These are phyloP conservation scores for Anthonomus grandis DNA, from an alignment of 1,140 invertebrate species.

Conservation along the genomic window DNA sequence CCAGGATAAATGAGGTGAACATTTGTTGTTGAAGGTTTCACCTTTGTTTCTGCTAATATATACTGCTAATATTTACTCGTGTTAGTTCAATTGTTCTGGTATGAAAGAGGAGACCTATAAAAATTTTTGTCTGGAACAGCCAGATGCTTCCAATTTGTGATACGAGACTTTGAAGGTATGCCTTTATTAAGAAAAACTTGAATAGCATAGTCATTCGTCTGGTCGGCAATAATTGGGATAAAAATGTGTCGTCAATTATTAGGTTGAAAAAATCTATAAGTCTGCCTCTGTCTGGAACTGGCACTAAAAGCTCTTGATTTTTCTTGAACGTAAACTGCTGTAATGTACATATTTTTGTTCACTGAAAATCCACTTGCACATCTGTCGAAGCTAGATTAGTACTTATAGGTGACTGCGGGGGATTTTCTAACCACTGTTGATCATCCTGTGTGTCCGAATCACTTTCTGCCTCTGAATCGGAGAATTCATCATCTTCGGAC, in stretches of 20 bases:
- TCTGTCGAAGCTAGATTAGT: conserved; percentile 3
- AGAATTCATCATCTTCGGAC: conserved; percentile 3
- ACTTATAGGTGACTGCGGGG: conserved; percentile 7
- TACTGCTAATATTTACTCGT: too few relatives aligned
- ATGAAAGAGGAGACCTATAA: too few relatives aligned
- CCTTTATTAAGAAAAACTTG: conserved; percentile 13
- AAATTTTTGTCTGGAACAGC: too few relatives aligned
- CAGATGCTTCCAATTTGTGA: too few relatives aligned
- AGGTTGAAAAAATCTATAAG: conserved; percentile 8
- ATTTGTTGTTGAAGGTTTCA: too few relatives aligned
- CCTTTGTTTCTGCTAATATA: too few relatives aligned
- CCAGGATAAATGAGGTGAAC: too few relatives aligned
- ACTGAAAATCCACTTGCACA: too few relatives aligned
- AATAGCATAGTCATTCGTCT: conserved; percentile 18
- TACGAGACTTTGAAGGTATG: too few relatives aligned
- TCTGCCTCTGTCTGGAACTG: conserved; percentile 8
- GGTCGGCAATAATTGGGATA: conserved; percentile 12
- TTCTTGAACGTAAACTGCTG: conserved; percentile 12
- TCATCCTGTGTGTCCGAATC: conserved; percentile 10
- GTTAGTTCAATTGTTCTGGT: too few relatives aligned
- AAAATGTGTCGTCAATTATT: conserved; percentile 12
- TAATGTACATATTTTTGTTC: conserved; percentile 15
- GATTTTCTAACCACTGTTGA: too few relatives aligned
- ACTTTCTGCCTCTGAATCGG: conserved; percentile 13
- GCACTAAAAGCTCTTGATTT: conserved; percentile 16